These are phyloP conservation scores for Cephus runcator DNA, from an alignment of 2,888 invertebrate genomes.

Conservation along the genomic window DNA sequence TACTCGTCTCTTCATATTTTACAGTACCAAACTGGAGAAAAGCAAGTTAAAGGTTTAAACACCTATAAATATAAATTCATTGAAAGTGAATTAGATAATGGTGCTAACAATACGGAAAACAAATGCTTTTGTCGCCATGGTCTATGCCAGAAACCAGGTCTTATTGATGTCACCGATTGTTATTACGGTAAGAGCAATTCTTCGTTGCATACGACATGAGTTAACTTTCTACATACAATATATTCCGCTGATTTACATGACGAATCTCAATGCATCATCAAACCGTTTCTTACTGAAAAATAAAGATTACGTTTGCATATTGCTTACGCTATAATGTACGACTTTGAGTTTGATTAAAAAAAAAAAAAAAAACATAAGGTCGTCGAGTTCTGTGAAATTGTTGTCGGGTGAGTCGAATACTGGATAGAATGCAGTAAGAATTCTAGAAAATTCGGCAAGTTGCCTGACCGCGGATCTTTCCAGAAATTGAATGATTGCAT, in stretches of 20 bases:
- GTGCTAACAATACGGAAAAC: conserved; percentile 76
- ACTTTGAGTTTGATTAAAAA: no score
- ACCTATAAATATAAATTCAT: conserved; percentile 81
- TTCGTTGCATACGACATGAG: neutral
- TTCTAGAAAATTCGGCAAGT: neutral
- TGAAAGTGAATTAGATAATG: conserved; percentile 82
- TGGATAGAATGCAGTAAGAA: neutral
- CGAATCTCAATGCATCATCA: neutral
- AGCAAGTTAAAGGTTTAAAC: conserved; percentile 72
- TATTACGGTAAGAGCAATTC: conserved; percentile 74
- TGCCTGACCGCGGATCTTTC: neutral
- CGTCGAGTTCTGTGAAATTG: neutral
- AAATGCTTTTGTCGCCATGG: conserved; percentile 84
- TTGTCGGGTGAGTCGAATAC: neutral
- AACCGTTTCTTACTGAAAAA: neutral
- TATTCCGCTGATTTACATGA: neutral
- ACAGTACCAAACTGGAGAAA: conserved; percentile 73
- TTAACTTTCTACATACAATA: neutral
- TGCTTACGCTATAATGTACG: no score
- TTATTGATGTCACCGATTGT: conserved; percentile 86
- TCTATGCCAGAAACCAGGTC: conserved; percentile 78
- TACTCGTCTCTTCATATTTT: conserved; percentile 24
- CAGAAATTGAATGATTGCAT: neutral
- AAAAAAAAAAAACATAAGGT: neutral
- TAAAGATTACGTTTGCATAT: neutral